Conservation (phyloP, 2,797 vertebrate genomes). For the Poecilia picta region DNA sequence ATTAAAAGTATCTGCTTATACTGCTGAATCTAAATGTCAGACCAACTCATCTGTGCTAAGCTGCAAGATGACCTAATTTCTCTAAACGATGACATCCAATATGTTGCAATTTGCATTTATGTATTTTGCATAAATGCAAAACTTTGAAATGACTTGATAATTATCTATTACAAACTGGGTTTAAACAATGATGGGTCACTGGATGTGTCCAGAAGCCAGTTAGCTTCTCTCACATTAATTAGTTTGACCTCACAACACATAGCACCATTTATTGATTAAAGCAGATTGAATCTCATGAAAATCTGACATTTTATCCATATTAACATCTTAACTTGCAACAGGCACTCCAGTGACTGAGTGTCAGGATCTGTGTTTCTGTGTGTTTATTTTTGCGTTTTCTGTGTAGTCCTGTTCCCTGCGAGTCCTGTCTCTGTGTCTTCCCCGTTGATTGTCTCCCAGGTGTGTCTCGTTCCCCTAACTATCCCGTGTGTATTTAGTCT, state of each 20-base stretch:
- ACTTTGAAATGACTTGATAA: constrained; percentile 25
- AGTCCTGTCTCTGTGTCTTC: too few relatives aligned
- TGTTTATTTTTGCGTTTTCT: too few relatives aligned
- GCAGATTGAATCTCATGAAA: constrained; percentile 9
- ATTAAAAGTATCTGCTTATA: constrained; percentile 53
- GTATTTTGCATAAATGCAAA: constrained; percentile 38
- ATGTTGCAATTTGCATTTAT: constrained; percentile 36
- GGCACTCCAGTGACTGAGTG: background rate
- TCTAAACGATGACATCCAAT: constrained; percentile 35
- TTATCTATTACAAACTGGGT: constrained; percentile 21
- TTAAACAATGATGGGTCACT: constrained; percentile 30
- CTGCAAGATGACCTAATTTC: constrained; percentile 47
- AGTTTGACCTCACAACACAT: constrained; percentile 3
- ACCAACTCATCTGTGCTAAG: constrained; percentile 23
- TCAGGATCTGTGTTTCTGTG: too few relatives aligned
- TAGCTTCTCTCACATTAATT: constrained; percentile 7
- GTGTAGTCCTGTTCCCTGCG: too few relatives aligned
- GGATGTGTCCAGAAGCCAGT: constrained; percentile 19
- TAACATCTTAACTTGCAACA: constrained; percentile 24
- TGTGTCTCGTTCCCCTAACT: too few relatives aligned
- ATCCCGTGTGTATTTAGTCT: too few relatives aligned
- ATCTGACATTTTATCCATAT: constrained; percentile 18
- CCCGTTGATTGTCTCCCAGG: too few relatives aligned
- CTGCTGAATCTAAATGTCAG: constrained; percentile 65
- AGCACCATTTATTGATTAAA: constrained; percentile 24